Base-by-base conservation (phyloP, 2,113 vertebrate species). In the Phyllostomus hastatus region DNA sequence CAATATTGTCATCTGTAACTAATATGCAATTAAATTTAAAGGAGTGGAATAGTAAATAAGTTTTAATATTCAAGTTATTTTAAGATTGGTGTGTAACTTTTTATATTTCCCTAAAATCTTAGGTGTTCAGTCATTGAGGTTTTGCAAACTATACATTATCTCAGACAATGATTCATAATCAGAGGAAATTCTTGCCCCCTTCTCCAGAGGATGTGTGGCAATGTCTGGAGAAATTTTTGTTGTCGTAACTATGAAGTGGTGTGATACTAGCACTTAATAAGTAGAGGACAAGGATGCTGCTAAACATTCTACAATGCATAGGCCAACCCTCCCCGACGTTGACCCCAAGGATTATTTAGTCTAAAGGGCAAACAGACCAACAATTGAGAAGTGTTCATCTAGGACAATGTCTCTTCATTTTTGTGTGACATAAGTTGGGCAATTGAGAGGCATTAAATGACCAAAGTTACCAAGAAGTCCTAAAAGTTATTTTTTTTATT, bases 51-150 rank as follows among this genome's bases (percentile, higher is more conserved):
- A 59, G 64, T 48, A 94, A 94, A 66, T 54, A 73, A 73, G 31
- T 43, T 59, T 79, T 92, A 82, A 86, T 26, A 88, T 50, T 4
- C 0, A 87, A 93, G 54, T 41, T 92, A 22, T 2, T 43, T 93
- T 92, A 88, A 97, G 90, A 75, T 16, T 67, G 17, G 91, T 50
- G 46, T 66, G 48, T 86, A 87, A 54, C 43, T 73, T 94, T 97
- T n/a, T 73, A 2, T 76, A 41, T 57, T 8, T 33, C 22, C 43
- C 66, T 93, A 48, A 88, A 85, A 80, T 50, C 26, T 83, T 84
- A 38, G 26, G 24, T 50, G 16, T 85, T 96, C n/a, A 41, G 73
- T 89, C 80, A 75, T 3, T 91, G 4, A 48, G 16, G 8, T 41
- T 35, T 90, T 96, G 33, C 85, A 95, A 80, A 48, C 57, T 81